Evolutionary conservation across 92 coral and sea anemone species (phyloP).

Genomic region (Epizoanthus rinbou): DNA sequence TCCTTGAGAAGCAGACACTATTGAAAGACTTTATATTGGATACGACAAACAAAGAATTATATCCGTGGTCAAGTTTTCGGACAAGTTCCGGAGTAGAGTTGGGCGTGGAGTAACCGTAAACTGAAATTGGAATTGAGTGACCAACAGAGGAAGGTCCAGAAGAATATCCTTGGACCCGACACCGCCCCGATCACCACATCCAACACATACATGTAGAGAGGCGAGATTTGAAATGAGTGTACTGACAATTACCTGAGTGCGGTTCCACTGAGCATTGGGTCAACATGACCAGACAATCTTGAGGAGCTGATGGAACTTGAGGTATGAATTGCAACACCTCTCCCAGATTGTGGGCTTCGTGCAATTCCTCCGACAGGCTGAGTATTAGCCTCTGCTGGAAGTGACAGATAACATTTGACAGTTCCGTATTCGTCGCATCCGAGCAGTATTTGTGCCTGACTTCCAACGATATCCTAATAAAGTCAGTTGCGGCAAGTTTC

Average conservation of each 20-base stretch:
- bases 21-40: too few species aligned
- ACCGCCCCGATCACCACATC: too few species aligned
- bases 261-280: constrained; percentile 63
- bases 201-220: too few species aligned
- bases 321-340: constrained; percentile 29
- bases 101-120: too few species aligned
- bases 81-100: too few species aligned
- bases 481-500: constrained; percentile 78
- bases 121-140: too few species aligned
- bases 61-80: too few species aligned
- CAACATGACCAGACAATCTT: constrained; percentile 55
- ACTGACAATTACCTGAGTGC: constrained; percentile 27
- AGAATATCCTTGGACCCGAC: too few species aligned
- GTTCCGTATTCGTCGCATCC: constrained; percentile 27
- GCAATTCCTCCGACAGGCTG: constrained; percentile 36
- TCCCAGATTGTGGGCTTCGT: constrained; percentile 20
- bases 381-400: constrained; percentile 61
- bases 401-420: constrained; percentile 42
- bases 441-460: constrained; percentile 61
- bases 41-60: too few species aligned
- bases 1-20: too few species aligned
- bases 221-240: too few species aligned
- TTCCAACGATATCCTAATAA: constrained; percentile 78
- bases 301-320: constrained; percentile 52
- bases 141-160: too few species aligned